Percentiles rank a stretch among this genome's conserved stretches.
phyloP scores from a whole-genome alignment of 30 jellyfish, hydroid and myxozoan genomes.

The Mastigias papua region DNA sequence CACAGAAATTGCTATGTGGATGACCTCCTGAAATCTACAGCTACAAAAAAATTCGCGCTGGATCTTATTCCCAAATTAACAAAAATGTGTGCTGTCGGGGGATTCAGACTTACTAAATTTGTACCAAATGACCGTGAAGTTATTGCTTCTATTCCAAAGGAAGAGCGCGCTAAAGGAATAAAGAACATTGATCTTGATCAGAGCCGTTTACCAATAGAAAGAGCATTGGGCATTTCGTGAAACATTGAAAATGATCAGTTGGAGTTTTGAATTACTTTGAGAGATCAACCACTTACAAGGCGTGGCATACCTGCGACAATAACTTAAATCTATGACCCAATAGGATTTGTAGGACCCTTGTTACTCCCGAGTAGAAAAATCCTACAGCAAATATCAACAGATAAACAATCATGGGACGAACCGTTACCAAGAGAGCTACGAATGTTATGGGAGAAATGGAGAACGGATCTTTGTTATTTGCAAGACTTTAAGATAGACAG shows the following conservation, averaged over 20 bases:
- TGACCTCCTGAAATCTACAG: conserved; percentile 28
- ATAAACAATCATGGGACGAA: conserved; percentile 35
- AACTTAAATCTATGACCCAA: conserved; percentile 60
- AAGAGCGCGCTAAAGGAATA: conserved; percentile 41
- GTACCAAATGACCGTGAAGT: conserved; percentile 42
- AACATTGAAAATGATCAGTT: not conserved
- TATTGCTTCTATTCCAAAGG: conserved; percentile 36
- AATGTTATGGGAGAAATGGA: not conserved
- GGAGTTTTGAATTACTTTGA: conserved; percentile 45
- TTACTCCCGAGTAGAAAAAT: conserved; percentile 35
- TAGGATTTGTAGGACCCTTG: conserved; percentile 62
- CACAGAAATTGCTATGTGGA: not conserved
- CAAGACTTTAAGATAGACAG: not conserved
- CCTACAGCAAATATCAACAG: conserved; percentile 40
- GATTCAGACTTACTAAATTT: conserved; percentile 48
- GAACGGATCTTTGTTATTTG: conserved; percentile 2
- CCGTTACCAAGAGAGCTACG: not conserved
- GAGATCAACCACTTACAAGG: conserved; percentile 44
- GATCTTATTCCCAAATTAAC: conserved; percentile 4
- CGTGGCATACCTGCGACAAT: conserved; percentile 55
- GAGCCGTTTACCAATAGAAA: conserved; percentile 48
- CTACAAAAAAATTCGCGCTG: not conserved
- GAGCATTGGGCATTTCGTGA: conserved; percentile 48
- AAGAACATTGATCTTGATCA: conserved; percentile 34
- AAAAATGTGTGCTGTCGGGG: conserved; percentile 34